phyloP scores from a whole-genome alignment of 2,888 invertebrate genomes.

The Agrotis exclamationis region DNA sequence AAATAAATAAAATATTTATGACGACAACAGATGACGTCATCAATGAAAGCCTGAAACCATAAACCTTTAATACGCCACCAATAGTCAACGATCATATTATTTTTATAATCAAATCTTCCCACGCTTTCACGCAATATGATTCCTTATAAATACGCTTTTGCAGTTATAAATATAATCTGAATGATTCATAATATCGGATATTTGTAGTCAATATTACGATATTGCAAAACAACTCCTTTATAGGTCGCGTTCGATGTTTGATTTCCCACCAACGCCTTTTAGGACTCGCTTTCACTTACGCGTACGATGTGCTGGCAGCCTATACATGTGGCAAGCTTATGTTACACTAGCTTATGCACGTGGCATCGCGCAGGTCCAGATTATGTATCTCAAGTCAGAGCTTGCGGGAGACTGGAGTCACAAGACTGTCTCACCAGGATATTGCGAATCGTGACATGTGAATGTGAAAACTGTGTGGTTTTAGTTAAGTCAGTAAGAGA shows the following conservation, averaged over 20 bases:
- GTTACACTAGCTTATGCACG: too few species aligned
- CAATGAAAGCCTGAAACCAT: background rate
- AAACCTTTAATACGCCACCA: constrained; percentile 23
- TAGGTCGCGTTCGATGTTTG: background rate
- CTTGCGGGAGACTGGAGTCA: too few species aligned
- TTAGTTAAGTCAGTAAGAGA: too few species aligned
- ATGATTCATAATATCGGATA: constrained; percentile 2
- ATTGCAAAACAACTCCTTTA: background rate
- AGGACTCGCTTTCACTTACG: background rate
- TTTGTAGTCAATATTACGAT: background rate
- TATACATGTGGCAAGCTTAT: background rate
- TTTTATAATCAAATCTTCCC: constrained; percentile 33
- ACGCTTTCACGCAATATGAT: constrained; percentile 29
- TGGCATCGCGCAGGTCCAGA: too few species aligned
- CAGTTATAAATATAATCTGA: constrained; percentile 10
- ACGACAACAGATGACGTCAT: background rate
- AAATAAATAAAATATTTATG: constrained; percentile 10
- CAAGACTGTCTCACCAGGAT: too few species aligned
- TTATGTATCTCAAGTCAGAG: too few species aligned
- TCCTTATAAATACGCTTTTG: constrained; percentile 17
- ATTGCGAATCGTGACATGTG: too few species aligned
- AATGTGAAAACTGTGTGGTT: too few species aligned
- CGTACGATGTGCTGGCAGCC: background rate
- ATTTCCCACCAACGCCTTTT: constrained; percentile 19
- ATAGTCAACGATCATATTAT: constrained; percentile 20